These are phyloP conservation scores for Loxodonta africana DNA, from an alignment of 2,113 vertebrate species.

Conservation along the genomic window DNA sequence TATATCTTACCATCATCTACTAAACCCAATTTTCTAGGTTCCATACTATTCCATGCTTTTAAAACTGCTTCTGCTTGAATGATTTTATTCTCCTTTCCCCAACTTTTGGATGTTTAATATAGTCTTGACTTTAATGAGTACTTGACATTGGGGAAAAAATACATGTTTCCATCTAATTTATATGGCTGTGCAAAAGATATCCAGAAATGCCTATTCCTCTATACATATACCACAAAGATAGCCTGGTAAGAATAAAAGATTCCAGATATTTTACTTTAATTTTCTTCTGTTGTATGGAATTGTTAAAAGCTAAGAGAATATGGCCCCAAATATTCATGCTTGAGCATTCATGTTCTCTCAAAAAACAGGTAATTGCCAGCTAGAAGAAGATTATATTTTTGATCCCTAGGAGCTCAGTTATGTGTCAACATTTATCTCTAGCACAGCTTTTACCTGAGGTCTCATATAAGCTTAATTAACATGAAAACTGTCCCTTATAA, in stretches of 20 bases:
- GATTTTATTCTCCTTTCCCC: neutral
- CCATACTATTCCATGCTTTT: neutral
- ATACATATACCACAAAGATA: neutral
- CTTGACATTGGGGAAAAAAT: neutral
- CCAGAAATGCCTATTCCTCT: neutral
- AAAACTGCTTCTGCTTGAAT: neutral
- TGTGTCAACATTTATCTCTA: neutral
- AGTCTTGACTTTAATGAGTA: constrained; percentile 1
- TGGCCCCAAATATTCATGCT: neutral
- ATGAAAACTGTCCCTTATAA: neutral
- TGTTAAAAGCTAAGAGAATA: neutral
- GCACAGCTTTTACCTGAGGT: neutral
- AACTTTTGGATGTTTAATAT: neutral
- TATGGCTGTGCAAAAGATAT: neutral
- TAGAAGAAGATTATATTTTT: neutral
- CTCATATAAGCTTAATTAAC: constrained; percentile 34
- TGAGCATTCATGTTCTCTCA: constrained; percentile 21
- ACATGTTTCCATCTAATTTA: neutral
- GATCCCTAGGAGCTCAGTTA: neutral
- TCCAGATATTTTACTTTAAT: neutral
- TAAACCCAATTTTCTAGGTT: neutral
- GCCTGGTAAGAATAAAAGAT: neutral
- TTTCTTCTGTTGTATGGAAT: neutral
- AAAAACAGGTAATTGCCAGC: neutral
- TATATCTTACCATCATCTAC: neutral